phyloP scores from a whole-genome alignment of 2,113 vertebrate species.

The Pao palembangensis region DNA sequence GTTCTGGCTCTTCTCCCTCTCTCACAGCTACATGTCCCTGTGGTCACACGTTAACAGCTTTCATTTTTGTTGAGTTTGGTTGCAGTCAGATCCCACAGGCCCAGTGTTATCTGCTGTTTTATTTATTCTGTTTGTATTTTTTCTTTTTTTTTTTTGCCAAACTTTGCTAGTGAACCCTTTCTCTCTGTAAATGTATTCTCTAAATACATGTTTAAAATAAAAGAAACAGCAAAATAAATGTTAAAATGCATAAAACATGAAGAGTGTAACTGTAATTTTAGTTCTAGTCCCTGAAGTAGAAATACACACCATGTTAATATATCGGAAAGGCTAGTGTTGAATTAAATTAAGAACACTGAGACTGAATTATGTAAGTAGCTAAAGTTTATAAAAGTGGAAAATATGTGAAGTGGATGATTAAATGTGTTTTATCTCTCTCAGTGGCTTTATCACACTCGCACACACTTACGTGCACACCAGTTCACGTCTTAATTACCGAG shows the following conservation, averaged over 20 bases:
- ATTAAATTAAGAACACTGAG: constrained; percentile 23
- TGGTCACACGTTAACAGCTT: constrained; percentile 29
- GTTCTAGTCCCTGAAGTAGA: background rate
- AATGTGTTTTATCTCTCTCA: constrained; percentile 25
- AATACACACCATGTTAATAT: constrained; percentile 6
- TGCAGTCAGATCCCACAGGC: constrained; percentile 33
- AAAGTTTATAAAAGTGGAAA: constrained; percentile 35
- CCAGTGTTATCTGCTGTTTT: constrained; percentile 41
- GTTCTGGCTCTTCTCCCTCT: background rate
- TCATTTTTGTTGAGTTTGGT: constrained; percentile 40
- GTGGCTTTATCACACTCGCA: constrained; percentile 20
- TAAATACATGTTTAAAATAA: constrained; percentile 15
- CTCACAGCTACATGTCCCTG: constrained; percentile 17
- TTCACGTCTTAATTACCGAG: constrained; percentile 66
- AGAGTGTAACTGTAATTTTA: constrained; percentile 8
- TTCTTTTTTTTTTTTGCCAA: constrained; percentile 27
- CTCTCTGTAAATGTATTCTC: constrained; percentile 24
- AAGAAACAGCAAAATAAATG: constrained; percentile 15
- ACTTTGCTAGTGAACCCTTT: constrained; percentile 31
- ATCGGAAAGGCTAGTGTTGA: constrained; percentile 4
- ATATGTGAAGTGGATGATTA: constrained; percentile 35
- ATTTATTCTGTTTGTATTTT: constrained; percentile 53
- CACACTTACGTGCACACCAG: constrained; percentile 33
- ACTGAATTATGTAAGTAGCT: constrained; percentile 4
- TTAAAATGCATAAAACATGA: constrained; percentile 36